Evolutionary conservation across 1,140 invertebrate genomes (phyloP), one percentile per base, ranked within the genome.

Genomic region (Drosophila takahashii): DNA sequence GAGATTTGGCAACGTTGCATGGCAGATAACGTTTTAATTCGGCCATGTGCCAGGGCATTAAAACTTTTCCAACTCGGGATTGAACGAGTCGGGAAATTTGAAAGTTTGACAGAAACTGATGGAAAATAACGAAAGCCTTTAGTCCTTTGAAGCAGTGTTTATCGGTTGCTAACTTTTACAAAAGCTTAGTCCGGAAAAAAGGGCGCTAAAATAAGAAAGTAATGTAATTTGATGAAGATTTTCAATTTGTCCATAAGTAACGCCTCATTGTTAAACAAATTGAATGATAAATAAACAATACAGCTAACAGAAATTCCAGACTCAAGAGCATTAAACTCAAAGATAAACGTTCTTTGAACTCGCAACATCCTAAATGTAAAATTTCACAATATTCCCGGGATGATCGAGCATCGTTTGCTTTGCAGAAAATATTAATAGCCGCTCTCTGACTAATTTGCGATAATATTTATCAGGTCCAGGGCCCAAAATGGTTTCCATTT

Each of bases 31-130:
- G 52, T 50, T 86, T 86, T 74, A 36, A 85, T 85, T 81, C 76
- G 81, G 72, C 72, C 79, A 78, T 77, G 64, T 81, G 78, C 78
- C 78, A 85, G 71, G 45, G 64, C 83, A 81, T 85, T 75, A 73
- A 86, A 77, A 81, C 73, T 81, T 78, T 78, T 29, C 36, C 73
- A 50, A 77, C 56, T 58, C 48, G 45, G 53, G 39, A 53, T 67
- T 69, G 60, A 57, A 58, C 47, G 37, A 51, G 51, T 51, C 22
- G 32, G 22, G 16, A 53, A 52, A 53, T 75, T 52, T 9, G 58
- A 42, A 56, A 74, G 45, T 71, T 70, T 48, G 32, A 15, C 65
- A 7, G 18, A 11, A 34, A 41, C 51, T 18, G 18, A 70, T 70
- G 66, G 32, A 56, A 69, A 48, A 64, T 27, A 42, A 42, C 45